Evolutionary conservation across 2,113 vertebrate species (phyloP).

Genomic region (Macrotis lagotis): DNA sequence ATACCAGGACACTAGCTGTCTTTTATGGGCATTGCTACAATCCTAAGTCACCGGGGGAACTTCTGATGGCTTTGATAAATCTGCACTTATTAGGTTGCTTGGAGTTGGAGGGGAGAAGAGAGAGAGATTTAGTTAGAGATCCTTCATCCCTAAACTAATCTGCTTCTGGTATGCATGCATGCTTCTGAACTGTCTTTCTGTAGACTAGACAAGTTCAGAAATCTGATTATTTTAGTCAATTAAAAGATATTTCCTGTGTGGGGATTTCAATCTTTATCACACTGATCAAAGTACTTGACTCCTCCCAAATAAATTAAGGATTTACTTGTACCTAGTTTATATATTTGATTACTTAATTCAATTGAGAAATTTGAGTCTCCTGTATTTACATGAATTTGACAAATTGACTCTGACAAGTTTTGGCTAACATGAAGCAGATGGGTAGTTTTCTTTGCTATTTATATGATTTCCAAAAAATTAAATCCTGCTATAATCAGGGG

Average conservation of each 20-base stretch:
- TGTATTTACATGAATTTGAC: neutral
- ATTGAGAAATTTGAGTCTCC: neutral
- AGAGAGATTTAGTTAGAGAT: neutral
- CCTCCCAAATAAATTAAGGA: neutral
- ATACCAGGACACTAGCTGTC: neutral
- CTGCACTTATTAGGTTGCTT: neutral
- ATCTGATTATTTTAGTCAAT: neutral
- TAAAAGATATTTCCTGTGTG: neutral
- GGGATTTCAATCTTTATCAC: neutral
- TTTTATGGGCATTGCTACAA: neutral
- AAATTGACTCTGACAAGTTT: neutral
- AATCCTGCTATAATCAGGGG: neutral
- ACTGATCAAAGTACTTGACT: neutral
- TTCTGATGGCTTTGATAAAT: neutral
- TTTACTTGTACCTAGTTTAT: neutral
- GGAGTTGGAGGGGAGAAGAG: neutral
- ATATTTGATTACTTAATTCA: neutral
- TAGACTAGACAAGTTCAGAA: neutral
- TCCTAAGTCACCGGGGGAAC: neutral
- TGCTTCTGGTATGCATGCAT: neutral
- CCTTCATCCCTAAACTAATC: neutral
- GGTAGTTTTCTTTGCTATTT: neutral
- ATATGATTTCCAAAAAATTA: neutral
- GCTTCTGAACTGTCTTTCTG: neutral
- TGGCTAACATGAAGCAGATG: neutral